Conservation (phyloP, 2,888 invertebrate genomes). For the Hyposoter didymator region DNA sequence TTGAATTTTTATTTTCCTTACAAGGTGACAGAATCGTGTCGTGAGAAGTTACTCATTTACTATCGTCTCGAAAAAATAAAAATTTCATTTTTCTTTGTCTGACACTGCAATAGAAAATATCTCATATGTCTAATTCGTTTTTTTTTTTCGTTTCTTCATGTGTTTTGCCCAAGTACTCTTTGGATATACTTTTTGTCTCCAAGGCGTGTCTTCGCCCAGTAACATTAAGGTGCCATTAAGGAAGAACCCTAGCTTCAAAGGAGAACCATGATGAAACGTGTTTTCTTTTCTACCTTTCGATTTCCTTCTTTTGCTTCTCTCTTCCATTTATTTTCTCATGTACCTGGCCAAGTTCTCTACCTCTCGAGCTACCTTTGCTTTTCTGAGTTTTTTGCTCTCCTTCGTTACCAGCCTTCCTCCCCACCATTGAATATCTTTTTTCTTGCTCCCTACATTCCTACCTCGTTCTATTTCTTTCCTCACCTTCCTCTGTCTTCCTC, state of each 20-base stretch:
- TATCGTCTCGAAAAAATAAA: neutral
- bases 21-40: neutral
- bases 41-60: no score
- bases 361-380: conserved; percentile 30
- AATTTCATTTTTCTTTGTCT: neutral
- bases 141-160: neutral
- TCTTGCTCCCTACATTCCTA: conserved; percentile 47
- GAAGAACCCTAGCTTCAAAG: conserved; percentile 54
- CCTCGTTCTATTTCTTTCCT: neutral
- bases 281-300: conserved; percentile 52
- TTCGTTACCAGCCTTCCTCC: conserved; percentile 1
- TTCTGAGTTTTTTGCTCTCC: conserved; percentile 49
- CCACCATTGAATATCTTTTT: conserved; percentile 7
- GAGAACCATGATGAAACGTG: conserved; percentile 52
- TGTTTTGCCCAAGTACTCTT: conserved; percentile 32
- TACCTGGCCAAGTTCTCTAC: conserved; percentile 27
- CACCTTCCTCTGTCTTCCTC: conserved; percentile 28
- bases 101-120: conserved; percentile 6
- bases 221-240: conserved; percentile 60
- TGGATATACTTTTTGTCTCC: conserved; percentile 51
- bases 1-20: neutral
- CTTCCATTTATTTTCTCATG: conserved; percentile 42
- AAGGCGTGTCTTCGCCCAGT: conserved; percentile 29
- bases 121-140: neutral
- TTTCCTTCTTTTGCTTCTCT: neutral